These are phyloP conservation scores for Epistrophe eligans DNA, from an alignment of 2,888 invertebrate genomes.

Conservation along the genomic window DNA sequence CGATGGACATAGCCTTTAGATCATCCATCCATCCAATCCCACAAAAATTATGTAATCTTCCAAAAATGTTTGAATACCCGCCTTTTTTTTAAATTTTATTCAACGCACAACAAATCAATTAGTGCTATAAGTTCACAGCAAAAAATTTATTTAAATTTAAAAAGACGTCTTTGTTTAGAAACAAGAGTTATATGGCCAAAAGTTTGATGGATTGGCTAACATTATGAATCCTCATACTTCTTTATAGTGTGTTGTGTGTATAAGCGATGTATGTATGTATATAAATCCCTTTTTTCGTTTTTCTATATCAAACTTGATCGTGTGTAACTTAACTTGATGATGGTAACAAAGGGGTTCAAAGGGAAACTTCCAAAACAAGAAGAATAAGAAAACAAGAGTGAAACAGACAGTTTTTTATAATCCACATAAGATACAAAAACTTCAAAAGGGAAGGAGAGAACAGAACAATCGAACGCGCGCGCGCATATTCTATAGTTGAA, in stretches of 20 bases:
- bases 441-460: constrained; percentile 40
- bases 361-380: constrained; percentile 34
- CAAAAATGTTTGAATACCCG: constrained; percentile 8
- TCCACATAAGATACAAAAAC: constrained; percentile 53
- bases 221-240: neutral
- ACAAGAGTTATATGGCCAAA: constrained; percentile 5
- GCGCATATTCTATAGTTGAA: constrained; percentile 80
- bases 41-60: constrained; percentile 32
- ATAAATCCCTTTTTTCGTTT: constrained; percentile 33
- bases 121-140: neutral
- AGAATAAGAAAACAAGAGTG: constrained; percentile 69
- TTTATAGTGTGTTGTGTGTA: neutral
- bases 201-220: constrained; percentile 55
- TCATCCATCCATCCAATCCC: neutral
- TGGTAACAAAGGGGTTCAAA: neutral
- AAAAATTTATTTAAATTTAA: constrained; percentile 21
- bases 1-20: neutral
- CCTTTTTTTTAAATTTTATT: neutral
- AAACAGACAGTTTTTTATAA: constrained; percentile 66
- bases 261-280: constrained; percentile 2
- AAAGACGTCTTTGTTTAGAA: constrained; percentile 13
- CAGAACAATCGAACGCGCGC: constrained; percentile 72
- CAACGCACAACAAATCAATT: constrained; percentile 33
- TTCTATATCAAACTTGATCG: constrained; percentile 27
- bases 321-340: neutral